These are phyloP conservation scores for Sander lucioperca DNA, from an alignment of 2,113 vertebrate species.

Conservation along the genomic window DNA sequence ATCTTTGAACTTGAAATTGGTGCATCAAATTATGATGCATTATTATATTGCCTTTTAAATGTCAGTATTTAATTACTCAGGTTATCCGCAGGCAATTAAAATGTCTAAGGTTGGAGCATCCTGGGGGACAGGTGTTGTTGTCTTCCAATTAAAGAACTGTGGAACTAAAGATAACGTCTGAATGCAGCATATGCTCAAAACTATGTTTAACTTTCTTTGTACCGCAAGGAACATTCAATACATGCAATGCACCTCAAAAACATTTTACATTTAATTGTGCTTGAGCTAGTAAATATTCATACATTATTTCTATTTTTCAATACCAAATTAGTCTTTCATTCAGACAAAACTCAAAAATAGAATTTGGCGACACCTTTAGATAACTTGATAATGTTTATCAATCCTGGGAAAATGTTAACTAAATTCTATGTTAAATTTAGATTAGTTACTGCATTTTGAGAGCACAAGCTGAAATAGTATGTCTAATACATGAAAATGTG, in stretches of 20 bases:
- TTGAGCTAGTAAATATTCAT: not conserved
- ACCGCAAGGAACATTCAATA: not conserved
- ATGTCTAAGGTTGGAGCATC: not conserved
- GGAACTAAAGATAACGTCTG: not conserved
- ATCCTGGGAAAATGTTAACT: not conserved
- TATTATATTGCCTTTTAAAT: not conserved
- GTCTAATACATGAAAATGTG: not conserved
- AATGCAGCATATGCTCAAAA: not conserved
- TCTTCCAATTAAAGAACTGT: not conserved
- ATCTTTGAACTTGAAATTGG: not conserved
- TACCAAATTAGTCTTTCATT: not conserved
- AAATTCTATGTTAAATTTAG: not conserved
- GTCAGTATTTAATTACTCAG: not conserved
- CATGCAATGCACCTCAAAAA: rapidly evolving
- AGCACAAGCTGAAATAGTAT: not conserved
- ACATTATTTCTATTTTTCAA: not conserved
- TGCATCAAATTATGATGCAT: not conserved
- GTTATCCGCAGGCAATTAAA: not conserved
- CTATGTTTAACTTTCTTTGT: not conserved
- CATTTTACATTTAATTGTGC: not conserved
- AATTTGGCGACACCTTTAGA: not conserved
- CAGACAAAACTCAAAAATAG: not conserved
- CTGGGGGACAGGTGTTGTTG: not conserved
- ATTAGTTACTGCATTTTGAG: not conserved
- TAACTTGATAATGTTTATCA: not conserved